Evolutionary conservation across 2,113 vertebrate genomes (phyloP).

Genomic region (Salvelinus sp.): DNA sequence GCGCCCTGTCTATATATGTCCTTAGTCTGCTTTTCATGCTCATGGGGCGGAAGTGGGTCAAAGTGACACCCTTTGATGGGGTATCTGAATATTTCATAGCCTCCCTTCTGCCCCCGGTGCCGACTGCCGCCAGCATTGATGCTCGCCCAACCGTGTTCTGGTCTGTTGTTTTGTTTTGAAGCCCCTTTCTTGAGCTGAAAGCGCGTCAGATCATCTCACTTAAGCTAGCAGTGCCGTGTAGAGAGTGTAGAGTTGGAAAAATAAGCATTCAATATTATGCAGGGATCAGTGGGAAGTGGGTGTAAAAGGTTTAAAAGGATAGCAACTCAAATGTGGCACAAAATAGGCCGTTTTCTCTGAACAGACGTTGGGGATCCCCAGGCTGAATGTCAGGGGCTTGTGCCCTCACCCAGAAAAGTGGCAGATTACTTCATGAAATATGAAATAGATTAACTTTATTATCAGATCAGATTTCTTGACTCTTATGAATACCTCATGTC

Average conservation of each 20-base stretch:
- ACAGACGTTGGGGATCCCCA: slow-evolving; percentile 16
- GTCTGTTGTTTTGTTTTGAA: slow-evolving; percentile 10
- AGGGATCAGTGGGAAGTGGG: background rate
- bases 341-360: slow-evolving; percentile 11
- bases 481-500: background rate
- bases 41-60: slow-evolving; percentile 30
- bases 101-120: background rate
- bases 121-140: background rate
- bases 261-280: slow-evolving; percentile 7
- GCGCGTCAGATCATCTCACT: background rate
- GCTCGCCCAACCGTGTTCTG: background rate
- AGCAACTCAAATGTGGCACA: background rate
- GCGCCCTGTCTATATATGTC: too few species aligned
- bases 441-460: slow-evolving; percentile 27
- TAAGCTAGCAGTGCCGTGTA: background rate
- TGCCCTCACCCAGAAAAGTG: slow-evolving; percentile 14
- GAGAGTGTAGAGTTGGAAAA: too few species aligned
- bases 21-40: background rate
- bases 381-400: background rate
- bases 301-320: background rate
- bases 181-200: background rate
- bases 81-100: slow-evolving; percentile 45
- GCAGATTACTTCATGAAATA: slow-evolving; percentile 53
- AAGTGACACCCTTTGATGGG: slow-evolving; percentile 4
- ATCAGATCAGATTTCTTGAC: background rate